phyloP scores from a whole-genome alignment of 2,113 vertebrate genomes.

The Sphyrna mokarran region DNA sequence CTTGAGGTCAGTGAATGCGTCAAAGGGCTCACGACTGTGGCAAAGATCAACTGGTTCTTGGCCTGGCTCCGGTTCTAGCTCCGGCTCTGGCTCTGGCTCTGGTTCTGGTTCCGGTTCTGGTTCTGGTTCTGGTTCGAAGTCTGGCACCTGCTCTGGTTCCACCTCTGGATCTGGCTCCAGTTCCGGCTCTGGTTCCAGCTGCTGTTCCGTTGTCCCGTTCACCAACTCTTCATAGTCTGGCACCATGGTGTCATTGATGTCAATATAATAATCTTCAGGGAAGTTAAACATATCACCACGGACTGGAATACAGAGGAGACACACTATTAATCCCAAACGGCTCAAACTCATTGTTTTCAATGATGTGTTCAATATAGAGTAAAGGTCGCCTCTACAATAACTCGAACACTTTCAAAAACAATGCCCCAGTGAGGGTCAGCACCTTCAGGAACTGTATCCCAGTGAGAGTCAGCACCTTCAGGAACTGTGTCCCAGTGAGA shows the following conservation, averaged over 20 bases:
- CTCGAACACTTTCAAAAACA: background rate
- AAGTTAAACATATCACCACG: conserved; percentile 78
- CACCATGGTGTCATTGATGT: background rate
- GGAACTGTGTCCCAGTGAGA: no score
- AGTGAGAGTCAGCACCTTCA: no score
- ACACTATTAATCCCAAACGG: background rate
- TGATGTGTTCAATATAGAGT: background rate
- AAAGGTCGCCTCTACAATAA: background rate
- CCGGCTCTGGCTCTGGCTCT: background rate
- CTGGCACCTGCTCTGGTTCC: conserved; percentile 31
- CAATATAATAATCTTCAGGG: conserved; percentile 72
- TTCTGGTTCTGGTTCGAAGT: background rate
- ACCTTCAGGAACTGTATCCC: background rate
- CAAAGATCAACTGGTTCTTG: conserved; percentile 50
- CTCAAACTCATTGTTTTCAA: background rate
- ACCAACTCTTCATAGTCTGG: background rate
- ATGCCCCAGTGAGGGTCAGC: background rate
- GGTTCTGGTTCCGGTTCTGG: conserved; percentile 39
- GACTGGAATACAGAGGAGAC: conserved; percentile 54
- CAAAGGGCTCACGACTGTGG: conserved; percentile 74
- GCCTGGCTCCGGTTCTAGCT: accelerated
- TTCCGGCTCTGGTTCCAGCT: accelerated
- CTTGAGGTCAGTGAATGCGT: conserved; percentile 83
- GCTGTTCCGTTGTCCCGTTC: background rate
- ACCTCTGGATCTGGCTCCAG: conserved; percentile 38